Evolutionary conservation across 1,140 invertebrate species (phyloP).

Genomic region (Riptortus pedestris): DNA sequence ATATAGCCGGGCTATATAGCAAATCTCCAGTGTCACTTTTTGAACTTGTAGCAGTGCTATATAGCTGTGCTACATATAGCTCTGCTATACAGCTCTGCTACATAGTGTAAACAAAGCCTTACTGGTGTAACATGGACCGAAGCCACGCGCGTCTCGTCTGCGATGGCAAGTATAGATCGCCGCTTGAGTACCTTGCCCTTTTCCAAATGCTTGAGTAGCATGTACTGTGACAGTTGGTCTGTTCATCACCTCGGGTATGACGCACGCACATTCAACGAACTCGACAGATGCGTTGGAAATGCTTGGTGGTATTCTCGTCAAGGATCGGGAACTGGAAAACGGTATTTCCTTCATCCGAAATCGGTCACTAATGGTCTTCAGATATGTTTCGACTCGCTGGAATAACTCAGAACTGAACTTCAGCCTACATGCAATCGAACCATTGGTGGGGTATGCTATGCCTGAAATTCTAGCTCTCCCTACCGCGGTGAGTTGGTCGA

Average conservation of each 20-base stretch:
- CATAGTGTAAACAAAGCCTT: too few species aligned
- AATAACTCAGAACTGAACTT: background rate
- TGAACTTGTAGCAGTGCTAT: too few species aligned
- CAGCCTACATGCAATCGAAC: background rate
- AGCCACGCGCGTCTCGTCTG: background rate
- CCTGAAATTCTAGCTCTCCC: background rate
- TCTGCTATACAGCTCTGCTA: too few species aligned
- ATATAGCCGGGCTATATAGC: too few species aligned
- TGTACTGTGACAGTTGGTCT: background rate
- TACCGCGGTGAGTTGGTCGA: background rate
- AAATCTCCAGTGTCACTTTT: too few species aligned
- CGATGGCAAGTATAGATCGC: background rate
- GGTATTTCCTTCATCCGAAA: background rate
- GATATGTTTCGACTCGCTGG: background rate
- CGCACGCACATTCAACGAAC: background rate
- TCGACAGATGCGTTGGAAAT: background rate
- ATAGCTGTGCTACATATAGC: too few species aligned
- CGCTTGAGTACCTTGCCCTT: background rate
- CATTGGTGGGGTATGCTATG: background rate
- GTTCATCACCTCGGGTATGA: background rate
- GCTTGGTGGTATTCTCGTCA: background rate
- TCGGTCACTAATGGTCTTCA: background rate
- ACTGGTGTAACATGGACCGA: background rate
- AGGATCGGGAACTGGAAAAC: background rate
- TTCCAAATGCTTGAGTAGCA: background rate